Conservation (phyloP, 2,113 vertebrate species). For the Chloroceryle aenea region DNA sequence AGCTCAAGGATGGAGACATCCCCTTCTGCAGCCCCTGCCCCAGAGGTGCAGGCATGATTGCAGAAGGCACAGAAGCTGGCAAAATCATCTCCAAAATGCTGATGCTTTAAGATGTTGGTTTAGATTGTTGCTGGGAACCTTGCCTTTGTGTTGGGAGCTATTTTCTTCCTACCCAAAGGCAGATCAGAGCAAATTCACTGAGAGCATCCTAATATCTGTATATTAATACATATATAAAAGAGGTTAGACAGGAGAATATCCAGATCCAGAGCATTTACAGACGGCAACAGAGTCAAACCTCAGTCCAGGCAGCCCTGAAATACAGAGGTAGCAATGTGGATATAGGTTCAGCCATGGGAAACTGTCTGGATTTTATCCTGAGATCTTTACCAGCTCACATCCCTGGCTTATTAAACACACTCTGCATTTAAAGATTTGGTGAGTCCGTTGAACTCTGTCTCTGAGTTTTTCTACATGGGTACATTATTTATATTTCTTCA, state of each 20-base stretch:
- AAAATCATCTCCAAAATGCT: not conserved
- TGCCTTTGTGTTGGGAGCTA: not conserved
- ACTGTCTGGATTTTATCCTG: not conserved
- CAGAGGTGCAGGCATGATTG: not conserved
- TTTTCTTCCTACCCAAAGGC: not conserved
- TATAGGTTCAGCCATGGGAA: not conserved
- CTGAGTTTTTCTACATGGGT: not conserved
- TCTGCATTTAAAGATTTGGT: not conserved
- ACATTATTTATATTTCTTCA: not conserved
- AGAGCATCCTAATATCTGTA: not conserved
- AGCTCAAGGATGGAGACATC: too few species aligned
- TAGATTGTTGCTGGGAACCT: not conserved
- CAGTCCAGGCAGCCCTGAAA: not conserved
- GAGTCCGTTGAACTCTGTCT: not conserved
- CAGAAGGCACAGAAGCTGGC: not conserved
- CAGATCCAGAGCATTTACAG: not conserved
- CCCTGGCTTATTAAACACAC: not conserved
- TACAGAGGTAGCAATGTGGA: not conserved
- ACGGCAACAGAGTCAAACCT: not conserved
- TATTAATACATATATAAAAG: not conserved
- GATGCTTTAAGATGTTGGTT: not conserved
- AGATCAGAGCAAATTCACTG: not conserved
- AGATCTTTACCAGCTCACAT: not conserved
- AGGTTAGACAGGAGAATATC: not conserved
- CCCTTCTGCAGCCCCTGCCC: not conserved